Conservation (phyloP, 2,797 vertebrate species). For the Anas acuta region DNA sequence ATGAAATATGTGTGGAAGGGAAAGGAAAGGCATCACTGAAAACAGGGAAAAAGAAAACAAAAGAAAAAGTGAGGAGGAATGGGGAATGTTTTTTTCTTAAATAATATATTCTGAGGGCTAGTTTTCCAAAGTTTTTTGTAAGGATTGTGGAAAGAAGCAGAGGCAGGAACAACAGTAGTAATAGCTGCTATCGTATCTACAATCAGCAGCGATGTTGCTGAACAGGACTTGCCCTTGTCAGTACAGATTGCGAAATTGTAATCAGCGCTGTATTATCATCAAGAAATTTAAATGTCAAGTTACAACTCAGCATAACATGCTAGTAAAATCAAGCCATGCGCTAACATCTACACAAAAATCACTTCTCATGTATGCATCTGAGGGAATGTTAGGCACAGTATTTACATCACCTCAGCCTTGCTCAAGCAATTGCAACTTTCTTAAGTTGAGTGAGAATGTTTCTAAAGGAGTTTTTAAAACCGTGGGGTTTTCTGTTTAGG, state of each 20-base stretch:
- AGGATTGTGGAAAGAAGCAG: conserved; percentile 15
- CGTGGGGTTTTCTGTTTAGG: neutral
- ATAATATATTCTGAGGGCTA: neutral
- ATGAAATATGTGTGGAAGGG: conserved; percentile 75
- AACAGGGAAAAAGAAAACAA: conserved; percentile 66
- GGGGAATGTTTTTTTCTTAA: conserved; percentile 34
- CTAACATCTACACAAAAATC: neutral
- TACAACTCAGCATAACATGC: neutral
- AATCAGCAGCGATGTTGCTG: neutral
- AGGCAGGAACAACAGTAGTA: neutral
- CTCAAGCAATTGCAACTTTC: neutral
- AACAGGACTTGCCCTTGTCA: neutral
- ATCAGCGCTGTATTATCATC: neutral
- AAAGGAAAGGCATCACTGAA: conserved; percentile 76
- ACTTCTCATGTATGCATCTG: neutral
- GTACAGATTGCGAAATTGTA: neutral
- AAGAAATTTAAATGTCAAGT: neutral
- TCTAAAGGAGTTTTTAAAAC: neutral
- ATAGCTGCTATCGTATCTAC: conserved; percentile 9
- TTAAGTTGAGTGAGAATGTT: neutral
- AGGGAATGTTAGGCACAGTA: neutral
- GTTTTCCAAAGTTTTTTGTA: neutral
- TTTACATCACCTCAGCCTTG: neutral
- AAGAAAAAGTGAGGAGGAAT: conserved; percentile 63
- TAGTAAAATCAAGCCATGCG: neutral